A percentile compares a stretch with the other conserved stretches of the same genome.
Conservation (phyloP, 2,888 invertebrate species). For the Mylabris sibirica region DNA sequence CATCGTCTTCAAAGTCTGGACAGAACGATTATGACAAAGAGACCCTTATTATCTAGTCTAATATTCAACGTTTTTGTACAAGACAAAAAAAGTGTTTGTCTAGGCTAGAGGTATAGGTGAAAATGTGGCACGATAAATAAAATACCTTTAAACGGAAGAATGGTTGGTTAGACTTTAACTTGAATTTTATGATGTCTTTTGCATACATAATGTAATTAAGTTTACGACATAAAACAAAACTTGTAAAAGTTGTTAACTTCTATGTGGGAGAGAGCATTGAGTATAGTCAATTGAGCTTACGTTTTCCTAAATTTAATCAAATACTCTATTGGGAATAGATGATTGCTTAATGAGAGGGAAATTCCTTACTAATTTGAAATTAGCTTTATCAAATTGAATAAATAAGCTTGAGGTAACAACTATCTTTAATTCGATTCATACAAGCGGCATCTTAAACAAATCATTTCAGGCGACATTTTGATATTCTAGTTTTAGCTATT, state of each 20-base stretch:
- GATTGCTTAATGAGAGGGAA: slow-evolving; percentile 7
- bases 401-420: not conserved
- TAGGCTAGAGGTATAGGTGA: not conserved
- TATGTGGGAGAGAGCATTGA: not conserved
- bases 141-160: not conserved
- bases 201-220: slow-evolving; percentile 13
- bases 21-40: not conserved
- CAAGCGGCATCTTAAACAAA: not conserved
- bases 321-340: not conserved
- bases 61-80: too few species aligned
- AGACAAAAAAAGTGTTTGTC: too few species aligned
- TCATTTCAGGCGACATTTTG: not conserved
- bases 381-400: not conserved
- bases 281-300: slow-evolving; percentile 8
- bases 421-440: not conserved
- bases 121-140: not conserved
- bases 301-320: not conserved
- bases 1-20: not conserved
- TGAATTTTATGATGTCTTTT: not conserved
- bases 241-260: not conserved
- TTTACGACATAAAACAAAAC: not conserved
- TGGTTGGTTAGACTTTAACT: not conserved
- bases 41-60: not conserved
- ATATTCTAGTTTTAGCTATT: too few species aligned
- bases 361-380: not conserved